Percentiles rank a stretch among this genome's conserved stretches.
phyloP scores from a whole-genome alignment of 2,888 invertebrate genomes.

The Seira sanloemensis region DNA sequence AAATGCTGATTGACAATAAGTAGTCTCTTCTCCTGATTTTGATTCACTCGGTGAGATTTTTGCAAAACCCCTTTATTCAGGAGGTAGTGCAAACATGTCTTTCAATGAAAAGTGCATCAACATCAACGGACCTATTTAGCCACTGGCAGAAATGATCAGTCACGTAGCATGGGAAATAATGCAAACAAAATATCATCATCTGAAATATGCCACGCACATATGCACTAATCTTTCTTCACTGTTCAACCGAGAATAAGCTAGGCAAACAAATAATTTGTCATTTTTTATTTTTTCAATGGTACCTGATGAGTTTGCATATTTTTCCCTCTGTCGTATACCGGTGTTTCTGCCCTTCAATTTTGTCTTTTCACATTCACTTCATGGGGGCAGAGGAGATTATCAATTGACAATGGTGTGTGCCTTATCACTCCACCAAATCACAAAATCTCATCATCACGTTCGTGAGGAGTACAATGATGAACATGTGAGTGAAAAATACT shows the following conservation, averaged over 20 bases:
- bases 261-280: not conserved
- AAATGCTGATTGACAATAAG: no score
- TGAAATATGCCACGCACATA: no score
- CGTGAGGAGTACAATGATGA: not conserved
- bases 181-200: conserved; percentile 1
- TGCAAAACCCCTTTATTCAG: no score
- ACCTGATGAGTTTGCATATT: conserved; percentile 36
- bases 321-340: no score
- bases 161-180: not conserved
- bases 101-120: no score
- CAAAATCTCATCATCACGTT: conserved; percentile 18
- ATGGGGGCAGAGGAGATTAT: conserved; percentile 20
- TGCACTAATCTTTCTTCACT: no score
- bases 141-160: not conserved
- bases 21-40: not conserved
- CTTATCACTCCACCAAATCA: conserved; percentile 26
- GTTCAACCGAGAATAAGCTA: not conserved
- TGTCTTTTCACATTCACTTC: not conserved
- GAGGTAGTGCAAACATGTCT: no score
- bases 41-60: no score
- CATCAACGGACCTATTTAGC: conserved; percentile 23
- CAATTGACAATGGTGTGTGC: not conserved
- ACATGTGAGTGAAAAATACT: not conserved
- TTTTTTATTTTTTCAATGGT: not conserved
- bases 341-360: not conserved